Percentiles rank a stretch among this genome's conserved stretches.
phyloP scores from a whole-genome alignment of 2,113 vertebrate species.

The Catharus minimus region DNA sequence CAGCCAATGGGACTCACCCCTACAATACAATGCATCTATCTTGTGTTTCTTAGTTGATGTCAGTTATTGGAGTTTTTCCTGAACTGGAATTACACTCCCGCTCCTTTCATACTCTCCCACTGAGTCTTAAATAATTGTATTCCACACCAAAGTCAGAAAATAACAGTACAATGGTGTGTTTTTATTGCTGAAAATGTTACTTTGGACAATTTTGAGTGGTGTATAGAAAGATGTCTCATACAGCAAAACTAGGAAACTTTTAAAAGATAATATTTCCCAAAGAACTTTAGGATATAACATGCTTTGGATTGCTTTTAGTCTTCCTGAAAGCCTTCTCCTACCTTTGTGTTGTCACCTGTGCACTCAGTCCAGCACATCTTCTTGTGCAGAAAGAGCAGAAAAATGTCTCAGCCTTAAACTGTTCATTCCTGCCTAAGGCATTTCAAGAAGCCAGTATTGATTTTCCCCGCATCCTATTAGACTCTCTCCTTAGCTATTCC shows the following conservation, averaged over 20 bases:
- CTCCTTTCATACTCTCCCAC: conserved; percentile 29
- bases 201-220: neutral
- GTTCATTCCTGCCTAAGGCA: conserved; percentile 54
- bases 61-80: conserved; percentile 52
- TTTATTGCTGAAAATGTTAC: neutral
- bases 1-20: conserved; percentile 17
- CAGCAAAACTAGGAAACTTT: neutral
- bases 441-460: conserved; percentile 5
- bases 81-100: conserved; percentile 50
- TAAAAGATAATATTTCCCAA: neutral
- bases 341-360: neutral
- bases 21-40: conserved; percentile 51
- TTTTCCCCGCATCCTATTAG: conserved; percentile 7
- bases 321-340: neutral
- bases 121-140: conserved; percentile 44
- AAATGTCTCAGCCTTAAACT: neutral
- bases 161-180: neutral
- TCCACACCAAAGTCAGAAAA: conserved; percentile 23
- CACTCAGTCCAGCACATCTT: neutral
- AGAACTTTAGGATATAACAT: neutral
- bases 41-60: conserved; percentile 32
- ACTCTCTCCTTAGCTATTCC: neutral
- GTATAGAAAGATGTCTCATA: neutral
- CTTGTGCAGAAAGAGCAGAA: neutral
- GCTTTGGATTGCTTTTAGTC: neutral